Evolutionary conservation across 1,140 invertebrate species (phyloP).

Genomic region (Piezodorus guildinii): DNA sequence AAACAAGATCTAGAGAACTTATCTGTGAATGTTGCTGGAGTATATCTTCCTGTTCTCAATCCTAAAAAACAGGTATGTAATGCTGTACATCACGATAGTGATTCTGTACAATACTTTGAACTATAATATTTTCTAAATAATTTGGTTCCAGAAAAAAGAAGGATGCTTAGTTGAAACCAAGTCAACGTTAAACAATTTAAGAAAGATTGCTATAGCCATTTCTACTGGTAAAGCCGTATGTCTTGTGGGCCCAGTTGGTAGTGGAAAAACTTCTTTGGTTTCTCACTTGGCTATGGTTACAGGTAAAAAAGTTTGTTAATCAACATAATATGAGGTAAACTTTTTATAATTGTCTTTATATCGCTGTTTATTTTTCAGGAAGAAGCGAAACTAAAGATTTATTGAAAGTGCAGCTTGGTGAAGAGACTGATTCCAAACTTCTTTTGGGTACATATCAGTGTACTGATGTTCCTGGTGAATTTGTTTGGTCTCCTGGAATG

Average conservation of each 20-base stretch:
- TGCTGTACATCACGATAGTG: conserved; percentile 12
- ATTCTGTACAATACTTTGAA: conserved; percentile 24
- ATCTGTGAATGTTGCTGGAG: conserved; percentile 16
- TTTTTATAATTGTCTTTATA: neutral
- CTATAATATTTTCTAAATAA: conserved; percentile 32
- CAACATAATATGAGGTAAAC: neutral
- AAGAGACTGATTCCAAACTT: conserved; percentile 96
- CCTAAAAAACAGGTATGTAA: conserved; percentile 22
- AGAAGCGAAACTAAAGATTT: conserved; percentile 27
- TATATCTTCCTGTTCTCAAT: conserved; percentile 1
- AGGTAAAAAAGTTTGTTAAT: conserved; percentile 36
- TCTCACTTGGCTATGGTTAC: conserved; percentile 75
- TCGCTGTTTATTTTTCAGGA: neutral
- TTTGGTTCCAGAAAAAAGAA: conserved; percentile 31
- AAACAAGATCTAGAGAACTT: neutral
- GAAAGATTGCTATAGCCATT: conserved; percentile 61
- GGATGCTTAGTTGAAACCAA: conserved; percentile 43
- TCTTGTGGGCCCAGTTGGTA: conserved; percentile 81
- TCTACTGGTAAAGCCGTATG: conserved; percentile 64
- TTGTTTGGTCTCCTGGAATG: conserved; percentile 89
- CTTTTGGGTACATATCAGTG: conserved; percentile 89
- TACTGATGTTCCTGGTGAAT: conserved; percentile 93
- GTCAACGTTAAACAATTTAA: conserved; percentile 57
- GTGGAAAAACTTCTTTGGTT: conserved; percentile 86
- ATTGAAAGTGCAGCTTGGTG: conserved; percentile 83